Evolutionary conservation across 2,888 invertebrate species (phyloP), one percentile per base, ranked within the genome.

Genomic region (Tipula unca): DNA sequence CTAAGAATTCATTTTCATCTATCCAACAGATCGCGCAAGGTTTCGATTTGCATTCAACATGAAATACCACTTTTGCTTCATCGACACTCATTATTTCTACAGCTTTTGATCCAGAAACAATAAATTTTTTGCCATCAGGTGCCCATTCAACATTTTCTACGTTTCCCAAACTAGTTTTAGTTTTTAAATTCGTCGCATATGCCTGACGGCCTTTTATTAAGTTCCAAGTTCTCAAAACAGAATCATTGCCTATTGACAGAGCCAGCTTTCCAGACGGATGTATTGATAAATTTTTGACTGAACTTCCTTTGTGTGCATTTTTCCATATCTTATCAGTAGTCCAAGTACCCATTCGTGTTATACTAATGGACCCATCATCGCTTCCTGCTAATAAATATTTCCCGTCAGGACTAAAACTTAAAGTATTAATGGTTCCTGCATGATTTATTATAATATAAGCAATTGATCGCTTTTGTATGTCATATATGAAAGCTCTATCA

Each of bases 221-320:
- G 92, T 99, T 98, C 99, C 99, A 99, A 2, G 98, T 98, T 88
- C 95, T 92, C 84, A 99, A 90, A 4, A 95, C 95, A 88, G 94
- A 94, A 90, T 99, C 98, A 85, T 93, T 94, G 17, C 98, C 97
- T 54, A 98, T 93, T 13, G 97, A 96, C 8, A 99, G 91, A 0
- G 97, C 97, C 87, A 98, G 89, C 91, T 97, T 98, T 14, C 97
- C 97, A 88, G 95, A 95, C 1, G 97, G 96, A 92, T 99, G 98
- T 85, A 98, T 93, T 85, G 96, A 94, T 85, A 98, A 91, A 87
- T 94, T 93, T 86, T 94, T 94, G 0, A 98, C 93, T 3, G 94
- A 92, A 87, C 92, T 92, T 85, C 95, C 96, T 91, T 94, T 95
- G 91, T 99, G 98, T 8, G 97, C 96, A 88, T 94, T 94, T 84